These are phyloP conservation scores for Drosophila buzzatii DNA, from an alignment of 2,888 invertebrate species.

Conservation along the genomic window DNA sequence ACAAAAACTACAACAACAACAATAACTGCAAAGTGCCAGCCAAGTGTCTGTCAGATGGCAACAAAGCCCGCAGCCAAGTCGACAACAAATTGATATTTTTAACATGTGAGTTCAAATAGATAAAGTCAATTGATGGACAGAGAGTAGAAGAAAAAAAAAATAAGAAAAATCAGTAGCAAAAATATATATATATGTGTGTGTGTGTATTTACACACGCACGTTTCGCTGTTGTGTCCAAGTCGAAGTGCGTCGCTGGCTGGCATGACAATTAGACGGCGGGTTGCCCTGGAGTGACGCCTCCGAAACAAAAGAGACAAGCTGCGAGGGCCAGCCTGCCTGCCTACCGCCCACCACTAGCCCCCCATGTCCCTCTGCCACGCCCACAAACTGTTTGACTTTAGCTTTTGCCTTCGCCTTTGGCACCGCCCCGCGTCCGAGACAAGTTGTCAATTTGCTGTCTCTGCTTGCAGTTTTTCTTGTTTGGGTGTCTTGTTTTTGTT, in stretches of 20 bases:
- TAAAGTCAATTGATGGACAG: conserved; percentile 79
- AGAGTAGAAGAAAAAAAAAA: conserved; percentile 70
- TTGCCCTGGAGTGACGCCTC: conserved; percentile 72
- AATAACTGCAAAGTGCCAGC: conserved; percentile 25
- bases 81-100: conserved; percentile 80
- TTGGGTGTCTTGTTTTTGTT: conserved; percentile 7
- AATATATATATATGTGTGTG: not conserved
- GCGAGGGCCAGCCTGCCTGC: not conserved
- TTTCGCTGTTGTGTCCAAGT: conserved; percentile 29
- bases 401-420: conserved; percentile 9
- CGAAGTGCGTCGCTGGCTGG: conserved; percentile 72
- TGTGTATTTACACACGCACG: conserved; percentile 9
- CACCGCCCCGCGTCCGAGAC: conserved; percentile 28
- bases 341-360: not conserved
- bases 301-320: conserved; percentile 63
- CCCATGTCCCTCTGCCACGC: conserved; percentile 5
- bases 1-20: not conserved
- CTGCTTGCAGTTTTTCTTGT: conserved; percentile 29
- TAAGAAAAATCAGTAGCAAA: conserved; percentile 76
- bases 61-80: conserved; percentile 58
- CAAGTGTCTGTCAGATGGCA: conserved; percentile 44
- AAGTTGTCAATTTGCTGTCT: conserved; percentile 60
- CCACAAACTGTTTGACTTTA: not conserved
- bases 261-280: conserved; percentile 76
- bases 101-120: conserved; percentile 79